Base-by-base conservation (phyloP, 92 coral and sea anemone genomes). In the Epizoanthus fatuus region DNA sequence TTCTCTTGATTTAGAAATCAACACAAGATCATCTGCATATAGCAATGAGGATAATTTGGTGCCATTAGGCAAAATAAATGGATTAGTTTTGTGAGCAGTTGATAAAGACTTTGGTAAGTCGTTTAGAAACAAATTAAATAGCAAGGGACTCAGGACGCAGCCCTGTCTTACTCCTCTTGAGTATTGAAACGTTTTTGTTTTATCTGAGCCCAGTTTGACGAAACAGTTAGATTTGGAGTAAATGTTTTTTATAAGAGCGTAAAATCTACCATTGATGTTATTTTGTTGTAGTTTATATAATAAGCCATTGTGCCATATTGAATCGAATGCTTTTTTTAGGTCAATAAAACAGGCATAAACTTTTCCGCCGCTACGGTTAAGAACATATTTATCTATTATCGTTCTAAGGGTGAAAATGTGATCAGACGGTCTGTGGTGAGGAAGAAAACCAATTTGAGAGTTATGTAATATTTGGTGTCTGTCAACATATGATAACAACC, bases 221-320 rank as follows among this genome's bases (percentile, higher is more conserved):
- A 22, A 22, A 22, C 25, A 22, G 25, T 22, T 22, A 22, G 25
- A 22, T 22, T 22, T 22, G 25, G 83, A 85, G 51, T 90, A 90
- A 22, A 90, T 39, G 25, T 86, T 59, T 85, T 85, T 90, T 16
- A 90, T 86, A 2, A 86, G 55, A 54, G 80, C 53, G 60, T 79
- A 86, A 42, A 90, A 86, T 32, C 63, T 52, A 1, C 90, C 90
- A 29, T 84, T 78, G 13, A 90, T 86, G 14, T 86, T 63, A 20
- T 60, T 52, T 5, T 72, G 44, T 0, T 65, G 42, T 51, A 89
- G 53, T 22, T 79, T 57, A 25, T 56, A 79, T 38, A 85, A 49
- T 19, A 85, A 70, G 1, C 86, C 89, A 5, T 75, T 56, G 53
- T 80, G 87, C 93, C 90, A 90, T 20, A 90, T 53, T 49, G 93